Evolutionary conservation across 2,888 invertebrate species (phyloP).

Genomic region (Spodoptera littoralis): DNA sequence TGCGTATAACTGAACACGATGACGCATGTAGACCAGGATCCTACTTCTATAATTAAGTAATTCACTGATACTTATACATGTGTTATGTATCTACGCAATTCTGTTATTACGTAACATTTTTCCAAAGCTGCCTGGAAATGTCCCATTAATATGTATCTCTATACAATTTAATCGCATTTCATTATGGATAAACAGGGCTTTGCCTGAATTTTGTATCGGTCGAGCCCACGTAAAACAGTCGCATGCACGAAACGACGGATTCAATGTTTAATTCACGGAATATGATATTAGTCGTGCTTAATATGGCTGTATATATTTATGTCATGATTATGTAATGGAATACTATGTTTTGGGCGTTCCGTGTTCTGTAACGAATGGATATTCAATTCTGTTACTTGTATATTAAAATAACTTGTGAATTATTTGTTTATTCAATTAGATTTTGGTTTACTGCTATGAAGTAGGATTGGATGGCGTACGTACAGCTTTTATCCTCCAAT

Average conservation of each 20-base stretch:
- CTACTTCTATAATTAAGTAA: conserved; percentile 10
- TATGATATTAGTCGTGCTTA: conserved; percentile 35
- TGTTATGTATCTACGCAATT: neutral
- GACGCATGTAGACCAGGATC: conserved; percentile 1
- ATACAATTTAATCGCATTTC: conserved; percentile 47
- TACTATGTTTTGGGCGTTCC: conserved; percentile 15
- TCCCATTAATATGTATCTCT: conserved; percentile 48
- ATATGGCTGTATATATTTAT: conserved; percentile 23
- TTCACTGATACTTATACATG: neutral
- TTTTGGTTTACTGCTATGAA: too few relatives aligned
- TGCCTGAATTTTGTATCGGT: conserved; percentile 38
- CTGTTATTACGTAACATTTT: conserved; percentile 9
- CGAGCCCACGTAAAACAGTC: conserved; percentile 19
- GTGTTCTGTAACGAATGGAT: neutral
- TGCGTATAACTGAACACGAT: conserved; percentile 23
- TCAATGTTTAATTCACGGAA: conserved; percentile 51
- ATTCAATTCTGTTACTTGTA: neutral
- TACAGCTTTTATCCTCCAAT: too few relatives aligned
- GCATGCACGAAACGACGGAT: conserved; percentile 16
- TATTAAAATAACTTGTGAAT: too few relatives aligned
- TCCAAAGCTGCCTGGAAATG: conserved; percentile 16
- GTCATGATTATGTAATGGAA: conserved; percentile 29
- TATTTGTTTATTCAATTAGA: too few relatives aligned
- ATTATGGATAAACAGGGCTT: conserved; percentile 28
- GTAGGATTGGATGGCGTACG: too few relatives aligned